phyloP scores from a whole-genome alignment of 2,113 vertebrate genomes.

The Patagioenas fasciata region DNA sequence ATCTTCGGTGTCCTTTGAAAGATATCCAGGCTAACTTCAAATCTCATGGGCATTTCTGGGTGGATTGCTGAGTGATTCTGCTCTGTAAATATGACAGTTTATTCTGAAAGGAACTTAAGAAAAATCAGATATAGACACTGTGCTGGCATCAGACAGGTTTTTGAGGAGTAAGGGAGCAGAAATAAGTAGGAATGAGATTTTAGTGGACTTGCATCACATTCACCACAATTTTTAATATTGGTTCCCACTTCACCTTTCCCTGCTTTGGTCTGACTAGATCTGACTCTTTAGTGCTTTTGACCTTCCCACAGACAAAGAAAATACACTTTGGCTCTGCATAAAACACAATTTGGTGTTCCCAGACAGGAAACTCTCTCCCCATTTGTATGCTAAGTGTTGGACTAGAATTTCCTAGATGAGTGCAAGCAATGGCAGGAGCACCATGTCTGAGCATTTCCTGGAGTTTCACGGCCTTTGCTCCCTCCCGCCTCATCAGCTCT shows the following conservation, averaged over 20 bases:
- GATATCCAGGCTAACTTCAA: background rate
- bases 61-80: background rate
- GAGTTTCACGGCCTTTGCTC: background rate
- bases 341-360: background rate
- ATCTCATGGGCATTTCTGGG: background rate
- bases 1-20: constrained; percentile 54
- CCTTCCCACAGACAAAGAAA: constrained; percentile 23
- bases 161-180: background rate
- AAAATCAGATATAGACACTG: background rate
- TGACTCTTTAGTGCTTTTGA: background rate
- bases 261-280: background rate
- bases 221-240: background rate
- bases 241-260: background rate
- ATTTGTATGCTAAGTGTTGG: background rate
- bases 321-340: background rate
- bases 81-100: background rate
- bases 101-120: background rate
- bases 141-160: background rate
- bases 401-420: background rate
- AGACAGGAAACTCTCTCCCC: background rate
- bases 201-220: background rate
- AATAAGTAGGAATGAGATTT: background rate
- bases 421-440: background rate
- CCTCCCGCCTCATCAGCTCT: background rate
- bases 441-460: background rate